A percentile compares a stretch with the other conserved stretches of the same genome.
phyloP scores from a whole-genome alignment of 2,797 vertebrate species.

The Onychomys leucogaster region DNA sequence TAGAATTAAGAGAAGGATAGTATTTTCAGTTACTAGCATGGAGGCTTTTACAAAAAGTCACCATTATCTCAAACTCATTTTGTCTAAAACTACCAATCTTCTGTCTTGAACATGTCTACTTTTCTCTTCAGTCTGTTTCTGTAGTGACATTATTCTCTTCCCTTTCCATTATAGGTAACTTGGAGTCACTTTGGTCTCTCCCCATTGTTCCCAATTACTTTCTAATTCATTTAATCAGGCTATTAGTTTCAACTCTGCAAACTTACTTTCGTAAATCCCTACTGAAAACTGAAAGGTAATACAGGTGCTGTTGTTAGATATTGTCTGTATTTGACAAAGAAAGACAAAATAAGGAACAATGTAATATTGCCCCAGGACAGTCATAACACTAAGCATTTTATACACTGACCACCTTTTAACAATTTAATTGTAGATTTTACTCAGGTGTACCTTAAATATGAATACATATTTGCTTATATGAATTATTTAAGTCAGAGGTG shows the following conservation, averaged over 20 bases:
- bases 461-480: not conserved
- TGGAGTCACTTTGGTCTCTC: constrained; percentile 37
- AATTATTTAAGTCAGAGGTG: not conserved
- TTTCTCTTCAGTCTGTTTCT: not conserved
- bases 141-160: not conserved
- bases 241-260: constrained; percentile 59
- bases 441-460: not conserved
- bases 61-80: not conserved
- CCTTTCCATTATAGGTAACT: not conserved
- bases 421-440: not conserved
- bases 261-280: constrained; percentile 53
- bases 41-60: not conserved
- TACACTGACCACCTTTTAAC: not conserved
- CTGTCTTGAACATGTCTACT: not conserved
- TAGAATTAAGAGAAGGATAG: not conserved
- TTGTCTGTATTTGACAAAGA: not conserved
- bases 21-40: not conserved
- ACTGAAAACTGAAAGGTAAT: constrained; percentile 22
- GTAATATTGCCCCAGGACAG: not conserved
- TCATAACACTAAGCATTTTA: not conserved
- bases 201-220: constrained; percentile 45
- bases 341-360: not conserved
- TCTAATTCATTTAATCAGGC: constrained; percentile 58
- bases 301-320: not conserved
- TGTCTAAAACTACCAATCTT: not conserved